Evolutionary conservation across 64 coral and sea anemone species (phyloP).

Genomic region (Actinia equina): DNA sequence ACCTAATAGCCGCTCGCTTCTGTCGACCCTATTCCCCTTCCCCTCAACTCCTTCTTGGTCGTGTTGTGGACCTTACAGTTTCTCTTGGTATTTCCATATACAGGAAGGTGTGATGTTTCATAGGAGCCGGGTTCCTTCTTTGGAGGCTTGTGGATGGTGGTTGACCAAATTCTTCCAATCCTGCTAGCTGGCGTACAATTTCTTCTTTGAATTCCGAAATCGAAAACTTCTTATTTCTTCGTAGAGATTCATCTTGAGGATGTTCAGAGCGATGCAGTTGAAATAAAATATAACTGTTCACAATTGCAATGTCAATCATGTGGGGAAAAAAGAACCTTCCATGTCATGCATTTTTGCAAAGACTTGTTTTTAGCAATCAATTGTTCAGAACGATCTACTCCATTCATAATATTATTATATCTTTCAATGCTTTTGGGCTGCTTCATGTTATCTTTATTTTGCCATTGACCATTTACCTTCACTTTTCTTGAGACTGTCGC

Average conservation of each 20-base stretch:
- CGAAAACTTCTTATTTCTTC: slow-evolving; percentile 4
- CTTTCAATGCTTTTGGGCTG: slow-evolving; percentile 15
- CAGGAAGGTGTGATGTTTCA: neutral
- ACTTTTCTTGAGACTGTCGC: slow-evolving; percentile 13
- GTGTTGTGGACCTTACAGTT: slow-evolving; percentile 6
- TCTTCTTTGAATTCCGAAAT: slow-evolving; percentile 38
- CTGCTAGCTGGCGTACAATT: slow-evolving; percentile 26
- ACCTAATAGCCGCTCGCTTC: no score
- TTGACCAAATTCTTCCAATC: neutral
- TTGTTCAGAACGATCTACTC: slow-evolving; percentile 33
- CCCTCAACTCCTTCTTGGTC: slow-evolving; percentile 26
- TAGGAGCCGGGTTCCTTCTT: neutral
- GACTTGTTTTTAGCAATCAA: slow-evolving; percentile 20
- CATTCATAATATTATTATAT: slow-evolving; percentile 59
- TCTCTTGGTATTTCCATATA: slow-evolving; percentile 1
- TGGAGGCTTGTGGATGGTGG: slow-evolving; percentile 14
- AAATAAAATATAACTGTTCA: slow-evolving; percentile 40
- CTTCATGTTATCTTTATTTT: neutral
- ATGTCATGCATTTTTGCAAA: slow-evolving; percentile 21
- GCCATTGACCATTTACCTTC: no score
- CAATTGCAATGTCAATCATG: slow-evolving; percentile 40
- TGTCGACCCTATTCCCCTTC: no score
- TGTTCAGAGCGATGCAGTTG: slow-evolving; percentile 23
- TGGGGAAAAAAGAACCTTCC: slow-evolving; percentile 53
- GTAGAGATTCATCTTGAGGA: slow-evolving; percentile 10